A percentile compares a stretch with the other conserved stretches of the same genome.
phyloP scores from a whole-genome alignment of 1,140 invertebrate genomes.

The Drosophila ercepeae region DNA sequence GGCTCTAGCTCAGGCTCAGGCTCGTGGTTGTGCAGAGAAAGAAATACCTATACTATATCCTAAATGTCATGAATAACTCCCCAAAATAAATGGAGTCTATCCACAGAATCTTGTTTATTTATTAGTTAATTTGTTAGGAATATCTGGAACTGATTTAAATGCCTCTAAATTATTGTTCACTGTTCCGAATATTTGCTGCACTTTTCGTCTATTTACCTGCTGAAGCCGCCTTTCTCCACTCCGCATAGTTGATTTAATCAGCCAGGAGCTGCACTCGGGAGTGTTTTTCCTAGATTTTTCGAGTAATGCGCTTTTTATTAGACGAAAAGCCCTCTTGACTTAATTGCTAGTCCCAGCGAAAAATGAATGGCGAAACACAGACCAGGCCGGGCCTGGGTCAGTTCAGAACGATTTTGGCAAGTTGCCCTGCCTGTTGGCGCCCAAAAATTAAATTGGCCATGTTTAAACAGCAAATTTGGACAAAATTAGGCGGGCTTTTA shows the following conservation, averaged over 20 bases:
- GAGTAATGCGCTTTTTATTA: constrained; percentile 56
- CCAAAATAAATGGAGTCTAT: too few species aligned
- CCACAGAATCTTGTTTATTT: background rate
- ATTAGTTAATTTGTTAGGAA: too few species aligned
- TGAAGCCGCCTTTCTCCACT: constrained; percentile 5
- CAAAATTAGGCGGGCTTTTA: constrained; percentile 42
- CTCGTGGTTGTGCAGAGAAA: constrained; percentile 6
- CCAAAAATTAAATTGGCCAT: constrained; percentile 57
- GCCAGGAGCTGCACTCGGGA: constrained; percentile 15
- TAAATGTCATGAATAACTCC: too few species aligned
- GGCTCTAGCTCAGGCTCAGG: too few species aligned
- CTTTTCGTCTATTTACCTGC: background rate
- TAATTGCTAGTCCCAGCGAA: constrained; percentile 40
- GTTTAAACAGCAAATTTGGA: constrained; percentile 56
- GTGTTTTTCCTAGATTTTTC: constrained; percentile 34
- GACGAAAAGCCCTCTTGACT: constrained; percentile 39
- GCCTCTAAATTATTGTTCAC: background rate
- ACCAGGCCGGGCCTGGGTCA: background rate
- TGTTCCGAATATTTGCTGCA: background rate
- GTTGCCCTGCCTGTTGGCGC: constrained; percentile 6
- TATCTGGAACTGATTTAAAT: background rate
- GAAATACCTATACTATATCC: background rate
- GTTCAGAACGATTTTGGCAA: constrained; percentile 8
- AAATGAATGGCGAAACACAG: constrained; percentile 29
- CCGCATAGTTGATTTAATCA: constrained; percentile 57